These are phyloP conservation scores for Tetrax tetrax DNA, from an alignment of 2,113 vertebrate species.

Conservation along the genomic window DNA sequence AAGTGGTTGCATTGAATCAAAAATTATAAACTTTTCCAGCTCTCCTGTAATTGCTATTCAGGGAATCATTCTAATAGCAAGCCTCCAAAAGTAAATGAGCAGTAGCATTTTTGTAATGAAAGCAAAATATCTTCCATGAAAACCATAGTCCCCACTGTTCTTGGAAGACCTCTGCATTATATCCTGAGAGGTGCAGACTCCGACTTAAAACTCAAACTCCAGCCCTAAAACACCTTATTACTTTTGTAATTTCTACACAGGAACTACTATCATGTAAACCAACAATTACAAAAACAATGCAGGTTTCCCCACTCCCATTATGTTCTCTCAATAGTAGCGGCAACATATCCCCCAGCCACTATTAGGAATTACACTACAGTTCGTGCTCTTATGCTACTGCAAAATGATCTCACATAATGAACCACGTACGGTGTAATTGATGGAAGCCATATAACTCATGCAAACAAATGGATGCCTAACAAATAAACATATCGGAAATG, in stretches of 20 bases:
- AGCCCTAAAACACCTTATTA: background rate
- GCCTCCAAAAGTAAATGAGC: constrained; percentile 34
- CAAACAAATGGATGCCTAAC: constrained; percentile 54
- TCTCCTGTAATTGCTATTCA: constrained; percentile 75
- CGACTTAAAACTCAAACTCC: background rate
- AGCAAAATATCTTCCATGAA: constrained; percentile 45
- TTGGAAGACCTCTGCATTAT: background rate
- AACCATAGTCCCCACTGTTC: background rate
- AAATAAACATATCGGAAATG: constrained; percentile 52
- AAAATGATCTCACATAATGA: constrained; percentile 41
- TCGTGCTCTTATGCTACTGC: constrained; percentile 9
- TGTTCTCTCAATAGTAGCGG: background rate
- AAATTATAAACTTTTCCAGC: constrained; percentile 77
- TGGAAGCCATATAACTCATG: constrained; percentile 27
- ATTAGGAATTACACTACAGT: background rate
- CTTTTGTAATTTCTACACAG: background rate
- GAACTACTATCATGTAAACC: background rate
- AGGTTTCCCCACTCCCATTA: constrained; percentile 29
- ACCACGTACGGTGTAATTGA: background rate
- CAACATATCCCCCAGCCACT: constrained; percentile 10
- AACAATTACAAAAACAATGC: constrained; percentile 28
- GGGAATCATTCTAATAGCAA: constrained; percentile 53
- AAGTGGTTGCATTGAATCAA: constrained; percentile 77
- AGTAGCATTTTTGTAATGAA: background rate
- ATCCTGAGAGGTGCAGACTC: background rate